These are phyloP conservation scores for Pyrgilauda ruficollis DNA, from an alignment of 2,113 vertebrate genomes.

Conservation along the genomic window DNA sequence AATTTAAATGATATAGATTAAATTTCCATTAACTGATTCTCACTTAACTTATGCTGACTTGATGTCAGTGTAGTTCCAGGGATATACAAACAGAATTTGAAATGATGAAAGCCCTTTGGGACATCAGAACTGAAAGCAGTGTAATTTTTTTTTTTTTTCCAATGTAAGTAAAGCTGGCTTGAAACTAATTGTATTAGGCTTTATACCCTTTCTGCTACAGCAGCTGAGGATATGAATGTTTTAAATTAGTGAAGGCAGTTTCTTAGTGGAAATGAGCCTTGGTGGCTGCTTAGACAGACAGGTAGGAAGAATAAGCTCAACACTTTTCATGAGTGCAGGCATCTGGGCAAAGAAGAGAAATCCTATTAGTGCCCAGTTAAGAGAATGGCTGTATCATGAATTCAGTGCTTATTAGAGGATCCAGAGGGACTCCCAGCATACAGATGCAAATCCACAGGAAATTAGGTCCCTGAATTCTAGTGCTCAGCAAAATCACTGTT, in stretches of 20 bases:
- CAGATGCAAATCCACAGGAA: constrained; percentile 28
- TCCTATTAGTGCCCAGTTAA: constrained; percentile 32
- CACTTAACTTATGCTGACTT: constrained; percentile 6
- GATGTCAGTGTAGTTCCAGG: not conserved
- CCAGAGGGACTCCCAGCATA: not conserved
- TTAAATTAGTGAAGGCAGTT: constrained; percentile 36
- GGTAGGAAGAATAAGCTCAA: constrained; percentile 17
- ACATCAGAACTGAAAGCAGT: not conserved
- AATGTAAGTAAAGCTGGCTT: not conserved
- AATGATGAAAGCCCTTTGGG: not conserved
- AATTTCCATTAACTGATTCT: constrained; percentile 20
- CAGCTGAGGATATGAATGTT: constrained; percentile 12
- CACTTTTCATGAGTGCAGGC: not conserved
- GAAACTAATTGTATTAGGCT: constrained; percentile 34
- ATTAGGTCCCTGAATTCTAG: not conserved
- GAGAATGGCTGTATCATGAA: constrained; percentile 16
- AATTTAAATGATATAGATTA: not conserved
- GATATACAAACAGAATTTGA: not conserved
- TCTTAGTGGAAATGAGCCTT: not conserved
- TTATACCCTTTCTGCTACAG: not conserved
- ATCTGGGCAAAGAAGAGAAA: not conserved
- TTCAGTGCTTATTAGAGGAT: constrained; percentile 3
- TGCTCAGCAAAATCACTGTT: not conserved
- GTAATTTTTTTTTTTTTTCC: not conserved
- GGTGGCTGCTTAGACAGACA: not conserved